These are phyloP conservation scores for Pseudolaguvia tuberculata DNA, from an alignment of 2,113 vertebrate species.

Conservation along the genomic window DNA sequence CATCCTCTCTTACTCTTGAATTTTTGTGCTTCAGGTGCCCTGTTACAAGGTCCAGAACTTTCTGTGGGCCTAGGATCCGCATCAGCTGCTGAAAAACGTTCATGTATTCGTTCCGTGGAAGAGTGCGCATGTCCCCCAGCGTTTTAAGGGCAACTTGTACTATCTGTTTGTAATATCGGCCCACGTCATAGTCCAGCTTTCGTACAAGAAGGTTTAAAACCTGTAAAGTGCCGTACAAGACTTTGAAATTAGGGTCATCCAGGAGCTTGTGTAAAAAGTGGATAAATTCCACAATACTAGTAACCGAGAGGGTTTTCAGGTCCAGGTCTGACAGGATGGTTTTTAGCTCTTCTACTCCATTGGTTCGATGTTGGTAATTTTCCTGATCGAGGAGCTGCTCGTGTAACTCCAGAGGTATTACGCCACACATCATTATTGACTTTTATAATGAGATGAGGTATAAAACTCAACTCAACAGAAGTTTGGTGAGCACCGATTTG, in stretches of 20 bases:
- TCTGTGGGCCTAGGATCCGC: slow-evolving; percentile 69
- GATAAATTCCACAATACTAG: slow-evolving; percentile 71
- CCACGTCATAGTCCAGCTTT: slow-evolving; percentile 67
- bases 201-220: slow-evolving; percentile 74
- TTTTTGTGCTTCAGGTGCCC: slow-evolving; percentile 76
- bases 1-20: slow-evolving; percentile 75
- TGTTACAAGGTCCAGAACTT: slow-evolving; percentile 74
- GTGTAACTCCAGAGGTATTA: slow-evolving; percentile 80
- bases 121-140: slow-evolving; percentile 73
- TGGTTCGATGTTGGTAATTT: slow-evolving; percentile 78
- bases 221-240: slow-evolving; percentile 76
- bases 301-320: slow-evolving; percentile 60
- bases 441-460: neutral
- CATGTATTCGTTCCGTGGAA: slow-evolving; percentile 74
- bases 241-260: slow-evolving; percentile 81
- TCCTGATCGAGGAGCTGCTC: slow-evolving; percentile 77
- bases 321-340: slow-evolving; percentile 65
- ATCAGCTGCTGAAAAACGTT: slow-evolving; percentile 74
- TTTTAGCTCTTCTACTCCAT: slow-evolving; percentile 80
- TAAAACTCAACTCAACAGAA: neutral
- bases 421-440: slow-evolving; percentile 74
- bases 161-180: slow-evolving; percentile 68
- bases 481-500: neutral
- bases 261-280: slow-evolving; percentile 73
- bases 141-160: slow-evolving; percentile 71